Evolutionary conservation across 2,113 vertebrate species (phyloP), one percentile per base, ranked within the genome.

Genomic region (Solea senegalensis): DNA sequence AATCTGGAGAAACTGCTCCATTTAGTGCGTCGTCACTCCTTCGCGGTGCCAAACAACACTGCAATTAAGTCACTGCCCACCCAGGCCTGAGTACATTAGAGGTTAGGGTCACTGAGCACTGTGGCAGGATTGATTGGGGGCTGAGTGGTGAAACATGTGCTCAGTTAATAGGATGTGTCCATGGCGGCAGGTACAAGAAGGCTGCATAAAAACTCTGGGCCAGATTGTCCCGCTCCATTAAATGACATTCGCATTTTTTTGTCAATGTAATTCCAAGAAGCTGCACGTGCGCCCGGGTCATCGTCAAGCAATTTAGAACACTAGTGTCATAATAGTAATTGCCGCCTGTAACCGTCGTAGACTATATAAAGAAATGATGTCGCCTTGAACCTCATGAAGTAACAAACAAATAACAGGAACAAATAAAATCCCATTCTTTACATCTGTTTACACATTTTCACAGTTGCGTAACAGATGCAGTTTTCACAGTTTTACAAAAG

Each of bases 31-130:
- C 62, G 70, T 16, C 21, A 21, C 50, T 44, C 40, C 43, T 58
- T 78, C 13, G n/a, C 53, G 8, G 26, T 21, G 59, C 50, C 16
- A 61, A 84, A 80, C 51, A 11, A 83, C 81, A 69, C 27, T 59
- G 63, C 86, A 80, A 70, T 84, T 82, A 82, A 69, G 40, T 53
- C n/a, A 14, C 43, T 65, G 53, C 41, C 28, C 40, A 27, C 52
- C 41, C 59, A 49, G 51, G n/a, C 53, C 57, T 49, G n/a, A n/a
- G 61, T 65, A 16, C 67, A 72, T 67, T 13, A 63, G 43, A 60
- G 69, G 72, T 68, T 57, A 58, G 60, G 66, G 56, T 59, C 28
- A 69, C 50, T 21, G 54, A 54, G 45, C 49, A 77, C 73, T 50
- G 53, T 52, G 56, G 60, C 58, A 28, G 57, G 10, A 45, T 54